These are phyloP conservation scores for Lycodopsis pacificus DNA, from an alignment of 2,797 vertebrate genomes.

Conservation along the genomic window DNA sequence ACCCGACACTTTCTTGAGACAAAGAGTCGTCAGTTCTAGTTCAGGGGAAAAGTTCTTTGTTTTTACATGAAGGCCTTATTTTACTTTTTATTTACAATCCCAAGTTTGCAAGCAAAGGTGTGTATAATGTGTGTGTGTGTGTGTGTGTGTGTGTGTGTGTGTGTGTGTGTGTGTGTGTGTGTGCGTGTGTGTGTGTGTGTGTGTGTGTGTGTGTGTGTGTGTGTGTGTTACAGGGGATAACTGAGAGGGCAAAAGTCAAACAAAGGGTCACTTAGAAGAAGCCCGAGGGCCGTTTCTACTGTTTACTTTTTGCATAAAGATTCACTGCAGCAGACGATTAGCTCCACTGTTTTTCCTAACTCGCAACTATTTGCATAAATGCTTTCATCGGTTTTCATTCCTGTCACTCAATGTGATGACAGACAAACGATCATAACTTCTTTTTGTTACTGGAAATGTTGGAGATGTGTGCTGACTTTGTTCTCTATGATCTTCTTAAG, in stretches of 20 bases:
- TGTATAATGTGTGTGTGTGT: conserved; percentile 2
- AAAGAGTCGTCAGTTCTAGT: background rate
- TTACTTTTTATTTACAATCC: background rate
- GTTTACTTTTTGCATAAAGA: conserved; percentile 25
- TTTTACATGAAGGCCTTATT: conserved; percentile 6
- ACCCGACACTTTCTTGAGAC: background rate
- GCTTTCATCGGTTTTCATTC: background rate
- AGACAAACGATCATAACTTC: background rate
- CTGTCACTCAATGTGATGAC: background rate
- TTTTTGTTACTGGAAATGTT: background rate
- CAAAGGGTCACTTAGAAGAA: background rate
- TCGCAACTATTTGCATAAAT: conserved; percentile 38
- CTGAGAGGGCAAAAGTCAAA: conserved; percentile 25
- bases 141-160: conserved; percentile 9
- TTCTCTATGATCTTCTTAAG: background rate
- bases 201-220: conserved; percentile 10
- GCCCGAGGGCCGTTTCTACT: background rate
- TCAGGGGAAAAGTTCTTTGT: background rate
- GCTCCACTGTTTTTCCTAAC: background rate
- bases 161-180: conserved; percentile 11
- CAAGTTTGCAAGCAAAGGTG: background rate
- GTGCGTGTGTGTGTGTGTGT: conserved; percentile 11
- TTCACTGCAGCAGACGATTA: conserved; percentile 16
- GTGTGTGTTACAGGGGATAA: conserved; percentile 12
- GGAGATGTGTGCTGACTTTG: background rate